These are phyloP conservation scores for Allochrocebus solatus DNA, from an alignment of 2,797 vertebrate genomes.

Conservation along the genomic window DNA sequence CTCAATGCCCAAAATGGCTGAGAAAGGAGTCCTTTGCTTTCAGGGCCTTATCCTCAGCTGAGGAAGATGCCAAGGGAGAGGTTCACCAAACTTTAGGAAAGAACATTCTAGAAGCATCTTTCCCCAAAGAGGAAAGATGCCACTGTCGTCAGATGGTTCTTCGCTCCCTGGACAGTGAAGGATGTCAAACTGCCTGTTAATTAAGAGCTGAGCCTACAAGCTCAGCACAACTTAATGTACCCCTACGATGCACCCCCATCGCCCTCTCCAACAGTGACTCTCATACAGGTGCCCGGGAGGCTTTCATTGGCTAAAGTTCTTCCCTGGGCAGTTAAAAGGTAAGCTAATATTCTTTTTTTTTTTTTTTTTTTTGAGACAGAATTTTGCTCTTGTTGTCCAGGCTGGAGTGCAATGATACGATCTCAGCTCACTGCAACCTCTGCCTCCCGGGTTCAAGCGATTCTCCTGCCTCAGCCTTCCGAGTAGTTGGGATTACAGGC, in stretches of 20 bases:
- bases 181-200: neutral
- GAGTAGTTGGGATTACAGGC: no score
- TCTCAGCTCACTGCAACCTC: no score
- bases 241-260: rapidly evolving
- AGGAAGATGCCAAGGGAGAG: neutral
- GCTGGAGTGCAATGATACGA: neutral
- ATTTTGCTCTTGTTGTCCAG: neutral
- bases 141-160: neutral
- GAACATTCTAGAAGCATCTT: conserved; percentile 16
- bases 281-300: rapidly evolving
- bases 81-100: neutral
- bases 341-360: neutral
- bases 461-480: no score
- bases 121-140: neutral
- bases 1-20: neutral
- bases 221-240: neutral
- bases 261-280: rapidly evolving
- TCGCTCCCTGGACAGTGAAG: neutral
- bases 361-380: neutral
- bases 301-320: neutral
- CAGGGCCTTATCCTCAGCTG: neutral
- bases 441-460: rapidly evolving
- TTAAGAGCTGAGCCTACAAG: neutral
- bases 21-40: neutral
- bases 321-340: neutral